A percentile compares a stretch with the other conserved stretches of the same genome.
Conservation (phyloP, 2,888 invertebrate genomes). For the Plagodis dolabraria region DNA sequence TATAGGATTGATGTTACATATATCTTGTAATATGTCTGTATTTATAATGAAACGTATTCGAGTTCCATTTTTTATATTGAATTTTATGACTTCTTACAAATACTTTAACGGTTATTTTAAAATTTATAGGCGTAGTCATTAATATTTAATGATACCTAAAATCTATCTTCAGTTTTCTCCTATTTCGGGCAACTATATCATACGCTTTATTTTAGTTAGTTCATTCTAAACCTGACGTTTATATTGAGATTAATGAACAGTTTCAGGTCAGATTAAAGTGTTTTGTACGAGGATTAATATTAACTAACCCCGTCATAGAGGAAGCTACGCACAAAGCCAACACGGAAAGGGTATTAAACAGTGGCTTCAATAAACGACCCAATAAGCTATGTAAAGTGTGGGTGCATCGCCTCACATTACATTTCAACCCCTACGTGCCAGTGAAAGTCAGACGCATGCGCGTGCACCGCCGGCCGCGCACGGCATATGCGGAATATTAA, state of each 20-base stretch:
- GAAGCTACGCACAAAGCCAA: conserved; percentile 76
- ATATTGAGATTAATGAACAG: conserved; percentile 70
- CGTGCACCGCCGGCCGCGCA: conserved; percentile 76
- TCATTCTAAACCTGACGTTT: conserved; percentile 40
- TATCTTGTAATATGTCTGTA: no score
- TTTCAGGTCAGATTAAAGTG: conserved; percentile 59
- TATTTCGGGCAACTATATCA: conserved; percentile 6
- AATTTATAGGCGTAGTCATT: neutral
- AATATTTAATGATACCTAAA: neutral
- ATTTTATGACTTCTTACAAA: no score
- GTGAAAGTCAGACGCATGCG: conserved; percentile 76
- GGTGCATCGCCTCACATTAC: conserved; percentile 82
- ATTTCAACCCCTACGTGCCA: conserved; percentile 75
- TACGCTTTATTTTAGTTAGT: conserved; percentile 30
- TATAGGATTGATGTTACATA: no score
- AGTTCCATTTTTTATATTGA: no score
- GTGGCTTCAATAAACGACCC: conserved; percentile 81
- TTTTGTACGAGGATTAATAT: conserved; percentile 74
- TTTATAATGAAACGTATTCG: no score
- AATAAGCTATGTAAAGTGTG: conserved; percentile 84
- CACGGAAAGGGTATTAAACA: conserved; percentile 81
- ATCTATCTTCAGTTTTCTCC: neutral
- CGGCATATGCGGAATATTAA: conserved; percentile 85
- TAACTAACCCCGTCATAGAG: conserved; percentile 56
- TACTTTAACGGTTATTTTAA: no score